Evolutionary conservation across 1,140 invertebrate species (phyloP).

Genomic region (Chironomus striatipennis): DNA sequence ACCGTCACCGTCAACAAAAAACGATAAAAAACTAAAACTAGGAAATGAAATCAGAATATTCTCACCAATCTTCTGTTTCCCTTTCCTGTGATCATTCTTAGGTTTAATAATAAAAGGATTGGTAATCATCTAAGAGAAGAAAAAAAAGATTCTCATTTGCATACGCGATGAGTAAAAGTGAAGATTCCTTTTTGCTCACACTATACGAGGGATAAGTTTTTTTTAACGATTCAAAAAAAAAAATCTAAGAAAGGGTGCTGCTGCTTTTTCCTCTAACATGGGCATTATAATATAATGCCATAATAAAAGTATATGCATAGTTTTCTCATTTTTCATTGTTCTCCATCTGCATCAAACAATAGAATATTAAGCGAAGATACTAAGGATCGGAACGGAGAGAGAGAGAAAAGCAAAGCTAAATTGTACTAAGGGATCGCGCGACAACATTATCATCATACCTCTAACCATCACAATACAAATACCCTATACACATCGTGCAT

Average conservation of each 20-base stretch:
- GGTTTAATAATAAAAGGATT: conserved; percentile 2
- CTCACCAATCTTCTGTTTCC: not conserved
- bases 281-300: not conserved
- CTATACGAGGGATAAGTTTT: not conserved
- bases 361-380: conserved; percentile 8
- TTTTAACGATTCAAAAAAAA: no score
- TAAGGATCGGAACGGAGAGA: not conserved
- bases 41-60: not conserved
- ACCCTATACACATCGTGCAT: not conserved
- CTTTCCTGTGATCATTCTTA: not conserved
- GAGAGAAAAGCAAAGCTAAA: not conserved
- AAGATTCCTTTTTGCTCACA: conserved; percentile 12
- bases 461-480: conserved; percentile 7
- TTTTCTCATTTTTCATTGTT: conserved; percentile 21
- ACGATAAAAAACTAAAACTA: not conserved
- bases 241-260: not conserved
- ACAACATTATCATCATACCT: conserved; percentile 14
- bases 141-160: conserved; percentile 21
- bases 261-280: not conserved
- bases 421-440: not conserved
- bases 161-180: conserved; percentile 21
- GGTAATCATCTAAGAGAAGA: not conserved
- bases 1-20: not conserved
- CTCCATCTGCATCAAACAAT: conserved; percentile 19
- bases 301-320: not conserved